Conservation (phyloP, 2,797 vertebrate species). For the Gorsachius magnificus region DNA sequence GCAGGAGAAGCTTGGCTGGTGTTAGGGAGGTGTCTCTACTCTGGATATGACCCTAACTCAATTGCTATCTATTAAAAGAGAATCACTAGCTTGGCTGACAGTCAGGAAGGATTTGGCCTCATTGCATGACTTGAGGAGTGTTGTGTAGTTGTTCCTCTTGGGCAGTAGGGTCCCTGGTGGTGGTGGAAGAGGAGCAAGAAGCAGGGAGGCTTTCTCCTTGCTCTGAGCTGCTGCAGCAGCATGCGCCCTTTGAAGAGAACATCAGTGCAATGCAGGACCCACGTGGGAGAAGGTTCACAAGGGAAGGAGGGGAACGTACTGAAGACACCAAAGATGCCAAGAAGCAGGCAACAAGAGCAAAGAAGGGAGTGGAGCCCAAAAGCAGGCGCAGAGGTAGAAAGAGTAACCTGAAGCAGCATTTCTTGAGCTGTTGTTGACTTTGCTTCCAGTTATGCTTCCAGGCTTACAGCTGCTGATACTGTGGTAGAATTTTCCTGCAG, state of each 20-base stretch:
- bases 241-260: accelerated
- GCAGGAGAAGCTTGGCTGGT: not conserved
- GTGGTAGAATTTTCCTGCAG: not conserved
- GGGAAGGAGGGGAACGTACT: not conserved
- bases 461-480: not conserved
- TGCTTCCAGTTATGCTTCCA: not conserved
- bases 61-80: not conserved
- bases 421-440: not conserved
- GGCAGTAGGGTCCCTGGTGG: not conserved
- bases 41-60: not conserved
- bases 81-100: not conserved
- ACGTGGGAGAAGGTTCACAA: accelerated
- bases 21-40: not conserved
- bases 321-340: not conserved
- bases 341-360: accelerated
- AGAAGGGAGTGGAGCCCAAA: not conserved
- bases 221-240: not conserved
- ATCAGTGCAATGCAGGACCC: not conserved
- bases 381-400: accelerated
- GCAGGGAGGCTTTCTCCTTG: not conserved
- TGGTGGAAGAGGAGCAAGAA: not conserved
- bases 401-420: not conserved
- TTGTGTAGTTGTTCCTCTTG: not conserved
- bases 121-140: not conserved
- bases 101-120: not conserved